Evolutionary conservation across 2,113 vertebrate genomes (phyloP), one percentile per base, ranked within the genome.

Genomic region (Equus przewalskii): DNA sequence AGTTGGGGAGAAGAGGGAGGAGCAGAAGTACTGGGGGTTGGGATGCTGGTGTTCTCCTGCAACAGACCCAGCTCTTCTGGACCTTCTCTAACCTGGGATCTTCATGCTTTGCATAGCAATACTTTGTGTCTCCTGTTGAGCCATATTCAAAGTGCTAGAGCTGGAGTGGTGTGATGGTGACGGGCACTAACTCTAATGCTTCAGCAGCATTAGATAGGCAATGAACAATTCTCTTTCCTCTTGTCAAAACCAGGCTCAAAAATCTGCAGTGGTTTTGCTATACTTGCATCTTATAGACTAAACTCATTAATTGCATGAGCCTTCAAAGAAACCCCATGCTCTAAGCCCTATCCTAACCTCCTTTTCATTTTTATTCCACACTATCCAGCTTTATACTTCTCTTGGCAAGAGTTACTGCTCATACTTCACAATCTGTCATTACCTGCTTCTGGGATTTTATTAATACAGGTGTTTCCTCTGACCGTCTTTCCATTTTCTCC

Each of bases 401-500:
- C 30, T 58, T 78, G 18, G 33, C 26, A 21, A 88, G 75, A 82
- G 12, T 93, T 51, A 65, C 33, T 83, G 72, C 56, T 58, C 60
- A 49, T 64, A 88, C 58, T 85, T 94, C 54, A 91, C 64, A 56
- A 19, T 69, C 65, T 94, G 78, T 93, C 81, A 15, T 78, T 95
- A 91, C 58, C 81, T 80, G 73, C 24, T 58, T 91, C 19, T 79
- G 64, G 54, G 36, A n/a, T 62, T 54, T 83, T 92, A 90, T 83
- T 87, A 88, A 79, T 91, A 72, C 41, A 93, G 62, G 72, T 54
- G 85, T 44, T 95, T 85, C 64, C 87, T 91, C 64, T 89, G 64
- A 44, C 21, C 10, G 4, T 87, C 30, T 96, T 86, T 95, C 22
- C 19, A 83, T 83, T 79, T 84, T 93, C 51, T 93, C 54, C 64